These are phyloP conservation scores for Melitaea athalia DNA, from an alignment of 2,888 invertebrate genomes.

Conservation along the genomic window DNA sequence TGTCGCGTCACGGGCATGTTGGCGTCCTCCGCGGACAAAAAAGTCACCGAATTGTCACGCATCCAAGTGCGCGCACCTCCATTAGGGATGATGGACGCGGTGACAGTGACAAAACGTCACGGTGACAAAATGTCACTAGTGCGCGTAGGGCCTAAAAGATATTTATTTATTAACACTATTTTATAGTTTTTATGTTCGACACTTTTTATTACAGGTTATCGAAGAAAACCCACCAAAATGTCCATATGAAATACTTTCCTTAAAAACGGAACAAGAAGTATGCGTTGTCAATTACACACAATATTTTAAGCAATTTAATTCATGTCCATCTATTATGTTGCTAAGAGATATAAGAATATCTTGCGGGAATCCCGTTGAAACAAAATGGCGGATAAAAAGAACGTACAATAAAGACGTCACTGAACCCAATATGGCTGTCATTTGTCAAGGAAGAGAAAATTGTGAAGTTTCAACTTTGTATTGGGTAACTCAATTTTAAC, in stretches of 20 bases:
- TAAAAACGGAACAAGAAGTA: constrained; percentile 45
- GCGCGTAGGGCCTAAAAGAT: too few relatives aligned
- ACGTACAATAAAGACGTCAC: constrained; percentile 41
- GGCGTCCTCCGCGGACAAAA: too few relatives aligned
- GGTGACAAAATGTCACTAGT: too few relatives aligned
- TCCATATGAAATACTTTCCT: constrained; percentile 58
- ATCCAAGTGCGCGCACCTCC: too few relatives aligned
- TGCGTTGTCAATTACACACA: constrained; percentile 51
- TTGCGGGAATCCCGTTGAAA: constrained; percentile 62
- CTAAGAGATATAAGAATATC: constrained; percentile 47
- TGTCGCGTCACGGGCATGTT: too few relatives aligned
- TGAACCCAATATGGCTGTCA: constrained; percentile 43
- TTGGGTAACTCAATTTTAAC: constrained; percentile 47
- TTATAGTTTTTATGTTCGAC: background rate
- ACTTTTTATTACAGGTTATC: constrained; percentile 52
- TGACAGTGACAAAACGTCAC: too few relatives aligned
- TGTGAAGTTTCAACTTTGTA: constrained; percentile 61
- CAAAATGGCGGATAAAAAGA: constrained; percentile 50
- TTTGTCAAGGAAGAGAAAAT: constrained; percentile 54
- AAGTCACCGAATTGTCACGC: too few relatives aligned
- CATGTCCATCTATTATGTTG: constrained; percentile 48
- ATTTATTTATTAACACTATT: background rate
- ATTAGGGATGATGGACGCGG: too few relatives aligned
- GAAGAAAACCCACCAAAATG: constrained; percentile 58
- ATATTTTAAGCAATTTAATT: constrained; percentile 35